Evolutionary conservation across 2,113 vertebrate genomes (phyloP), one percentile per base, ranked within the genome.

Genomic region (Phylloscopus trochiloides): DNA sequence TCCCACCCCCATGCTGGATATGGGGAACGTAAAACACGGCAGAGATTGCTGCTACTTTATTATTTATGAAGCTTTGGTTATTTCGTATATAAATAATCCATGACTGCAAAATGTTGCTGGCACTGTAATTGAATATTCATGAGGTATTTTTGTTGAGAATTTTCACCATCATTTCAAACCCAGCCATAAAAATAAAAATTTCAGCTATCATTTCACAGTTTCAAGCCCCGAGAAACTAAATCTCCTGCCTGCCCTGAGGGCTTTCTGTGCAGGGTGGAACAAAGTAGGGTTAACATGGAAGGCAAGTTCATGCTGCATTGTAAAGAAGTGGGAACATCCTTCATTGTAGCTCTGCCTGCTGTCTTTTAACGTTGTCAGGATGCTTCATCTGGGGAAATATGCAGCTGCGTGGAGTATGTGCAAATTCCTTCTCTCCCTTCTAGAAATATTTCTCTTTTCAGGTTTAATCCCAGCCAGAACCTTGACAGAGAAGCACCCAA

Each of bases 71-170:
- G 96, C 97, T 97, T 98, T 96, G 77, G 77, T 97, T 97, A 97
- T 97, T 98, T 97, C 94, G 4, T 83, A 17, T 96, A 98, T 98
- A 98, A 98, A 98, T 98, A 98, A 98, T 97, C 97, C 71, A 98
- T 97, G 96, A 83, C 95, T 95, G 97, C 96, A 97, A 98, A 97
- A 94, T 76, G 92, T 82, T 95, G 84, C 88, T 68, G 91, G 96
- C 57, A 29, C 88, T 36, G 67, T 70, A 38, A 88, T 68, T 95
- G 98, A 98, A 98, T 98, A 98, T 98, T 97, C 97, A 98, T 98
- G 97, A 97, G 90, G 92, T 78, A 43, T 65, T 62, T 94, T 95
- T 84, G 92, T 82, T 81, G 76, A 84, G 96, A 93, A 93, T 95
- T 94, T 94, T 75, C 38, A 78, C 89, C 24, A 93, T 55, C 28